A percentile compares a stretch with the other conserved stretches of the same genome.
Conservation (phyloP, 2,797 vertebrate genomes). For the Aselliscus stoliczkanus region DNA sequence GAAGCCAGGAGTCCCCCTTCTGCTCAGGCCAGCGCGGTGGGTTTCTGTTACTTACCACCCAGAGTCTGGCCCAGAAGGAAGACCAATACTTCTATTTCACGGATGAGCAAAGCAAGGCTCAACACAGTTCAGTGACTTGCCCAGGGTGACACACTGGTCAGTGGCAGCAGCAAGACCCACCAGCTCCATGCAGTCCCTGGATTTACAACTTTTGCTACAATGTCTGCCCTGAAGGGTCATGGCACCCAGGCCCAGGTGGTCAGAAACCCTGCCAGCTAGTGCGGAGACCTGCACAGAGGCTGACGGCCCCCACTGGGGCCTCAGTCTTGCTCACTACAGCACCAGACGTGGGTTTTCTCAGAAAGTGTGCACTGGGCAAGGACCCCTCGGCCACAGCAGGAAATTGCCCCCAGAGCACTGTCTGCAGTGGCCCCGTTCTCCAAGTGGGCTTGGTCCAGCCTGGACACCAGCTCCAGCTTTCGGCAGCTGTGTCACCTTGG, state of each 20-base stretch:
- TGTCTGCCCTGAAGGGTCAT: fast-evolving
- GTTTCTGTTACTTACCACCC: not conserved
- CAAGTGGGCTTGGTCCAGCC: fast-evolving
- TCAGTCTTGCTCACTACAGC: fast-evolving
- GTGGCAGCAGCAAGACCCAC: not conserved
- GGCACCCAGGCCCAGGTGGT: fast-evolving
- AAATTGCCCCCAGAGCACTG: fast-evolving
- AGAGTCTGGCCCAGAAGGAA: not conserved
- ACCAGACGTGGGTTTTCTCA: not conserved
- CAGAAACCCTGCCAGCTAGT: not conserved
- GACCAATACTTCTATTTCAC: not conserved
- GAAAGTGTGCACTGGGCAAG: not conserved
- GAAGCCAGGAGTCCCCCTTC: not conserved
- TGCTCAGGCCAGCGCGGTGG: not conserved
- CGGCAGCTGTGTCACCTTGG: not conserved
- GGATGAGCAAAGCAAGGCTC: not conserved
- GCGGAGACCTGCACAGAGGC: not conserved
- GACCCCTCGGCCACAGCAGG: not conserved
- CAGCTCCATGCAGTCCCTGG: not conserved
- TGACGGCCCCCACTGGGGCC: not conserved
- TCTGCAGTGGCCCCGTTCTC: not conserved
- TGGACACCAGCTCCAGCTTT: not conserved
- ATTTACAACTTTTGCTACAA: fast-evolving
- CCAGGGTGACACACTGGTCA: not conserved
- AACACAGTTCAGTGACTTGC: not conserved